Evolutionary conservation across 1,140 invertebrate genomes (phyloP), one percentile per base, ranked within the genome.

Genomic region (Aphis gossypii): DNA sequence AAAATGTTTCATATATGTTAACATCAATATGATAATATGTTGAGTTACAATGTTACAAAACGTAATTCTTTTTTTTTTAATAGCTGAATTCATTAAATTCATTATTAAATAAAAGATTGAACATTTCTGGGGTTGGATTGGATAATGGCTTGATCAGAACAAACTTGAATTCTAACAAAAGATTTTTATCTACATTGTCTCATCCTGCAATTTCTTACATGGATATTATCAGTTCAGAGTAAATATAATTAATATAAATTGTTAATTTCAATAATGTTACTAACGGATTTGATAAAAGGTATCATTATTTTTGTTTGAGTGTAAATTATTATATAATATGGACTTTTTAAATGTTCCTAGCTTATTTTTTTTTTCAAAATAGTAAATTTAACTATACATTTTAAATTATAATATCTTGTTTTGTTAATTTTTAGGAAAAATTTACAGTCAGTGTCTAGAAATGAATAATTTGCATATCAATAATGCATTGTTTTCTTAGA

Each of bases 151-250:
- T 68, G 20, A n/a, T 90, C 54, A 90, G 56, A 68, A 90, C 44
- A 90, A 90, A 60, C 38, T 44, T 44, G 14, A 90, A 90, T 30
- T 68, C 89, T 7, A 41, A 14, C 44, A 90, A 44, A 68, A 90
- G 41, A 90, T 48, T 41, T 60, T 25, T 44, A 30, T 68, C 89
- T 90, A 44, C 54, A 20, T 68, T 90, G 30, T 68, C 89, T 68
- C 89, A 90, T 30, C 25, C 89, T 90, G 30, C 54, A 6, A 90
- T 90, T 90, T 90, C 89, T 44, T 90, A 90, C 54, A n/a, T 90
- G 38, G 89, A 90, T 90, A 68, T 90, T 38, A 44, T 90, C 6
- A 68, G 56, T 68, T 90, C 89, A 20, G 41, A 90, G 89, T 90
- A 90, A 90, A 44, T 90, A 60, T 90, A 60, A 20, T 25, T 18